phyloP scores from a whole-genome alignment of 2,113 vertebrate species.

The Brienomyrus brachyistius region DNA sequence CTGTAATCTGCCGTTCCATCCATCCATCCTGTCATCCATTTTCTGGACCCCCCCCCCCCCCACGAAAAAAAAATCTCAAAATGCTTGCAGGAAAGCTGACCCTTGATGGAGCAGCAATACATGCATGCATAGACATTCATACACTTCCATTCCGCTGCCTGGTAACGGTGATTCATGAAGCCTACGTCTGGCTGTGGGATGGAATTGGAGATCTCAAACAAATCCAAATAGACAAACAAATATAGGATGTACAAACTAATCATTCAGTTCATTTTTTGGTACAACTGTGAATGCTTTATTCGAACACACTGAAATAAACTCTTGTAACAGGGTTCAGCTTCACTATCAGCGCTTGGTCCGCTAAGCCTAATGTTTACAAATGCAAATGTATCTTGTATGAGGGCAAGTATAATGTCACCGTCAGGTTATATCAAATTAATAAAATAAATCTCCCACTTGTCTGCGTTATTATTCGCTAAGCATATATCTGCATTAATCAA shows the following conservation, averaged over 20 bases:
- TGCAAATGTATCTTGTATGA: not conserved
- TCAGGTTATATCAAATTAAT: not conserved
- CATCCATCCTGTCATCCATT: not conserved
- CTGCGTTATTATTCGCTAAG: not conserved
- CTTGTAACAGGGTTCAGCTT: not conserved
- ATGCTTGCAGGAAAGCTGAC: not conserved
- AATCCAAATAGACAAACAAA: not conserved
- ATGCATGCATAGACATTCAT: not conserved
- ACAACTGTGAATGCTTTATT: not conserved
- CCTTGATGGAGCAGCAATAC: not conserved
- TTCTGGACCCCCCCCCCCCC: not conserved
- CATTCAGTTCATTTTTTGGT: not conserved
- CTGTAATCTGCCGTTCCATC: not conserved
- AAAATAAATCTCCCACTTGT: not conserved
- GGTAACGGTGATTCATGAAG: not conserved
- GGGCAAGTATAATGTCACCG: not conserved
- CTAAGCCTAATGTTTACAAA: not conserved
- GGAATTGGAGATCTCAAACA: not conserved
- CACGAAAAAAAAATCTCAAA: not conserved
- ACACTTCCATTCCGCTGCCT: not conserved
- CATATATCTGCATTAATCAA: not conserved
- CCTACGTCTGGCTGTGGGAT: not conserved
- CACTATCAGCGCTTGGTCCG: not conserved
- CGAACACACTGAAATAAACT: not conserved
- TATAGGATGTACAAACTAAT: not conserved